A percentile compares a stretch with the other conserved stretches of the same genome.
Evolutionary conservation across 2,797 vertebrate genomes (phyloP).

Genomic region (Neosilurus mollespiculum): DNA sequence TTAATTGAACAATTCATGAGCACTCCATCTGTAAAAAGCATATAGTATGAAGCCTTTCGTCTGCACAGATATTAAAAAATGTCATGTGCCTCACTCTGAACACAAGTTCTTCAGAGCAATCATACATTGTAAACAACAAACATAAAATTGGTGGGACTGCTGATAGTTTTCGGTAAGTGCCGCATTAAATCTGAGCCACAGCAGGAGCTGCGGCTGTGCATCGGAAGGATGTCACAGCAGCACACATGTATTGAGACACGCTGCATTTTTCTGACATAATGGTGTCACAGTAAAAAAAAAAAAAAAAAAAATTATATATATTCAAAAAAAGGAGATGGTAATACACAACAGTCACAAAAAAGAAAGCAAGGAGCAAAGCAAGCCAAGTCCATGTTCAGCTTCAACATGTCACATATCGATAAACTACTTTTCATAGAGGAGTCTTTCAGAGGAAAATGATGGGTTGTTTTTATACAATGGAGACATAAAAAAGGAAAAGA

Average conservation of each 20-base stretch:
- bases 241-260: neutral
- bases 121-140: neutral
- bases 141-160: neutral
- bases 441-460: neutral
- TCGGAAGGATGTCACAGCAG: constrained; percentile 1
- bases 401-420: neutral
- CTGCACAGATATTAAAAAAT: neutral
- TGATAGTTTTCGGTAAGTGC: constrained; percentile 1
- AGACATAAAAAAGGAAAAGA: too few species aligned
- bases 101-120: neutral
- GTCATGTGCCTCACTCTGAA: neutral
- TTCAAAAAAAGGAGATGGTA: neutral
- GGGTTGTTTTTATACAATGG: neutral
- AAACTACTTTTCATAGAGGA: neutral
- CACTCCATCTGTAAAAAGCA: neutral
- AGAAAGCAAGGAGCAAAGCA: neutral
- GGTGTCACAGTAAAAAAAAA: constrained; percentile 11
- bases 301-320: neutral
- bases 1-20: neutral
- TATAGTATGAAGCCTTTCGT: neutral
- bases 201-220: neutral
- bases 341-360: neutral
- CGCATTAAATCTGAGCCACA: neutral
- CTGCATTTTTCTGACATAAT: constrained; percentile 21
- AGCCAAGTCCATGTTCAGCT: neutral